A percentile compares a stretch with the other conserved stretches of the same genome.
Conservation (phyloP, 2,113 vertebrate species). For the Isurus oxyrinchus region DNA sequence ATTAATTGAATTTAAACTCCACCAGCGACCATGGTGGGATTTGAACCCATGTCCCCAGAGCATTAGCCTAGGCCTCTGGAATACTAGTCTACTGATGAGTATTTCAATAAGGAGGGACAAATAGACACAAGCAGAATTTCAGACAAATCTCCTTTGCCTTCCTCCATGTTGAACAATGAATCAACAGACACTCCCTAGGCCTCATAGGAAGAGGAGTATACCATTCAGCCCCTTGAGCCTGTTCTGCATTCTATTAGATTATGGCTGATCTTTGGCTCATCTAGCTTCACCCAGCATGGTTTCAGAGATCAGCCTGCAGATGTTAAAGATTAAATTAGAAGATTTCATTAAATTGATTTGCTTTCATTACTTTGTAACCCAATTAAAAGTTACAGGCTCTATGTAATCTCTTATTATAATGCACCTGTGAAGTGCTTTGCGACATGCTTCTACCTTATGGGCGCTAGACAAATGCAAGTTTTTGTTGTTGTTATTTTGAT, state of each 20-base stretch:
- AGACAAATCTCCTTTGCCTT: not conserved
- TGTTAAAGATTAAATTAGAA: not conserved
- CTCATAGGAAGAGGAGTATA: not conserved
- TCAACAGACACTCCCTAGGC: not conserved
- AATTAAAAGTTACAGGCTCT: not conserved
- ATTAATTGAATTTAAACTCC: too few relatives aligned
- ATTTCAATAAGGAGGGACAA: not conserved
- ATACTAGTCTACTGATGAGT: too few relatives aligned
- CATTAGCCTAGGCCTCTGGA: too few relatives aligned
- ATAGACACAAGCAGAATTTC: not conserved
- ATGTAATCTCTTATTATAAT: not conserved
- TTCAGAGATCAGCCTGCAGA: too few relatives aligned
- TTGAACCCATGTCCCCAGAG: too few relatives aligned
- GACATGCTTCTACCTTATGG: too few relatives aligned
- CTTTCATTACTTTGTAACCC: not conserved
- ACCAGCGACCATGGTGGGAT: too few relatives aligned
- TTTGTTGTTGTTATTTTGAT: not conserved
- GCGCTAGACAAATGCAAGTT: not conserved
- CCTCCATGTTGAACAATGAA: not conserved
- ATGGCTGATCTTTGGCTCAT: not conserved
- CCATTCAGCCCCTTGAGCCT: not conserved
- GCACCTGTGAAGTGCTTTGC: not conserved
- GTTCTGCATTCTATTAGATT: not conserved
- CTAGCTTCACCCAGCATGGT: not conserved
- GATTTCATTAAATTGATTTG: not conserved